A percentile compares a stretch with the other conserved stretches of the same genome.
phyloP scores from a whole-genome alignment of 2,113 vertebrate species.

The Saguinus imperator region DNA sequence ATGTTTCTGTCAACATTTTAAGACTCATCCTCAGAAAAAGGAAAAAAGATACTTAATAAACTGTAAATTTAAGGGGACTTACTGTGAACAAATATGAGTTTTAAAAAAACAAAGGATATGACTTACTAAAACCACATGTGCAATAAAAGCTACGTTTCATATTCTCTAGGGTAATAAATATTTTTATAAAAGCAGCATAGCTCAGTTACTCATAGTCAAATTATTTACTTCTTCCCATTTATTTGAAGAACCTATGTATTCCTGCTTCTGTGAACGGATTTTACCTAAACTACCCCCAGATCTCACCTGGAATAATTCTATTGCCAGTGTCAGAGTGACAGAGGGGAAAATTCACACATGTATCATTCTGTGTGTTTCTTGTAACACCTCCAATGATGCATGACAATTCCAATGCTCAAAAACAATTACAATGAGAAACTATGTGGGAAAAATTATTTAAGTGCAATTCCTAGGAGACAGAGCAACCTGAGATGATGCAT shows the following conservation, averaged over 20 bases:
- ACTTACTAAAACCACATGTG: not conserved
- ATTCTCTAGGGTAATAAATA: not conserved
- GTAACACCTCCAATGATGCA: not conserved
- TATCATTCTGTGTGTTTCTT: not conserved
- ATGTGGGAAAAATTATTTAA: not conserved
- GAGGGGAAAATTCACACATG: not conserved
- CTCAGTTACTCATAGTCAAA: not conserved
- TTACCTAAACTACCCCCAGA: not conserved
- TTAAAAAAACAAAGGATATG: not conserved
- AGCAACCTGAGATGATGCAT: not conserved
- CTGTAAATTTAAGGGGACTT: conserved; percentile 1
- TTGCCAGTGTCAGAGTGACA: not conserved
- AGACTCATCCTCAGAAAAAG: not conserved
- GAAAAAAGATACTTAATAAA: not conserved
- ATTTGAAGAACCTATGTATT: not conserved
- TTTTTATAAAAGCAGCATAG: not conserved
- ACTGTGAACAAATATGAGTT: not conserved
- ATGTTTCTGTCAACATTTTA: not conserved
- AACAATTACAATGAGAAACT: not conserved
- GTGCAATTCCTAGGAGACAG: not conserved
- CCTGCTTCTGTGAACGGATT: not conserved
- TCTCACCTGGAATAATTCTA: not conserved
- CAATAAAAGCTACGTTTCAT: not conserved
- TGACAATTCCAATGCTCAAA: conserved; percentile 4
- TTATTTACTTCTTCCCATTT: not conserved